Percentiles rank a stretch among this genome's conserved stretches.
These are phyloP conservation scores for Epizoanthus rinbou DNA, from an alignment of 92 coral and sea anemone species.

Conservation along the genomic window DNA sequence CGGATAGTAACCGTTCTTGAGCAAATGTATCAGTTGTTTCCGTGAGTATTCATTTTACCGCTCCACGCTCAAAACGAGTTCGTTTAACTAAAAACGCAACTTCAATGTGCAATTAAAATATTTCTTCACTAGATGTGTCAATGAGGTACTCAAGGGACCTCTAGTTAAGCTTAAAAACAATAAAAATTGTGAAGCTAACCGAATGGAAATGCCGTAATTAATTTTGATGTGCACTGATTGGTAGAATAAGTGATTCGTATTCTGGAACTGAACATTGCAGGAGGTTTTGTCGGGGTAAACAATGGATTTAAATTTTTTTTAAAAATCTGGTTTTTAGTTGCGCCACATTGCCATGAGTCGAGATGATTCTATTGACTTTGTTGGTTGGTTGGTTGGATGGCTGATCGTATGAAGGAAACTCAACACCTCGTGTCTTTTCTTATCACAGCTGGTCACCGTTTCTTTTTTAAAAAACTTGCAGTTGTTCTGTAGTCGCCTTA, in stretches of 20 bases:
- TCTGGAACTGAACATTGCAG: neutral
- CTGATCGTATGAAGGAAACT: too few species aligned
- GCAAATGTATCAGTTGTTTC: neutral
- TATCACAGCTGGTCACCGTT: too few species aligned
- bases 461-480: too few species aligned
- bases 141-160: slow-evolving; percentile 18
- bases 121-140: slow-evolving; percentile 7
- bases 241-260: neutral
- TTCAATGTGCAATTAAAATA: neutral
- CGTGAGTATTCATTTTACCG: neutral
- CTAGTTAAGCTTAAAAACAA: neutral
- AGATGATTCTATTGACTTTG: neutral
- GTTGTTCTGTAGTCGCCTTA: too few species aligned
- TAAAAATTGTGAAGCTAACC: neutral
- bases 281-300: neutral
- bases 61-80: neutral
- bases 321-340: too few species aligned
- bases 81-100: neutral
- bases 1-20: neutral
- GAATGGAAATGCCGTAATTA: neutral
- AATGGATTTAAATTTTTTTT: too few species aligned
- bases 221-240: neutral
- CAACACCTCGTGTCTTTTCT: too few species aligned
- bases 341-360: too few species aligned
- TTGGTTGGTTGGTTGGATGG: neutral